phyloP scores from a whole-genome alignment of 2,888 invertebrate genomes.

The Pedicia rivosa region DNA sequence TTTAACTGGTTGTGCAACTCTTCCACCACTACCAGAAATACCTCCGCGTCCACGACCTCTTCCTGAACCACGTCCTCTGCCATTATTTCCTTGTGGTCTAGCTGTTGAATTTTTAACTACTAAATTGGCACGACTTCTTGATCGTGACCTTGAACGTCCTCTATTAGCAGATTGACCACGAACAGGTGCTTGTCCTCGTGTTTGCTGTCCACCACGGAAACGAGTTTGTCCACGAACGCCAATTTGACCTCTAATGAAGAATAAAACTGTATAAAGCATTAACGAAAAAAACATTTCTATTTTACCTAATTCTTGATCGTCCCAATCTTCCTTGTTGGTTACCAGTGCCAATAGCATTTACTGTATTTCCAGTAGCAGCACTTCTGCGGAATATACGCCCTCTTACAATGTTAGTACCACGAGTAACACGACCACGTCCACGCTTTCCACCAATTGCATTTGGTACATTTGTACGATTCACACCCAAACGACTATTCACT shows the following conservation, averaged over 20 bases:
- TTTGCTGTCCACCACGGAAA: no score
- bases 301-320: slow-evolving; percentile 11
- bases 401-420: no score
- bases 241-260: no score
- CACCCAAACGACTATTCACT: slow-evolving; percentile 9
- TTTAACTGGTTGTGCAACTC: slow-evolving; percentile 13
- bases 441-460: slow-evolving; percentile 17
- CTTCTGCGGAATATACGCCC: slow-evolving; percentile 12
- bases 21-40: slow-evolving; percentile 15
- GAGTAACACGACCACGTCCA: slow-evolving; percentile 21
- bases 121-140: slow-evolving; percentile 20
- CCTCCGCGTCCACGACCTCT: slow-evolving; percentile 14
- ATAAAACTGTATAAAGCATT: no score
- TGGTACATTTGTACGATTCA: slow-evolving; percentile 4
- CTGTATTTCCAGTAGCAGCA: not conserved
- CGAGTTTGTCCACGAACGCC: no score
- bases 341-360: not conserved
- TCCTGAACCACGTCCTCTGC: slow-evolving; percentile 12
- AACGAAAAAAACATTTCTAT: no score
- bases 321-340: no score
- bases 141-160: slow-evolving; percentile 11
- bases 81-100: slow-evolving; percentile 7
- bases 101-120: slow-evolving; percentile 1
- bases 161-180: no score
- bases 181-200: no score